Percentiles rank a stretch among this genome's conserved stretches.
Conservation (phyloP, 2,888 invertebrate genomes). For the Eupithecia tripunctaria region DNA sequence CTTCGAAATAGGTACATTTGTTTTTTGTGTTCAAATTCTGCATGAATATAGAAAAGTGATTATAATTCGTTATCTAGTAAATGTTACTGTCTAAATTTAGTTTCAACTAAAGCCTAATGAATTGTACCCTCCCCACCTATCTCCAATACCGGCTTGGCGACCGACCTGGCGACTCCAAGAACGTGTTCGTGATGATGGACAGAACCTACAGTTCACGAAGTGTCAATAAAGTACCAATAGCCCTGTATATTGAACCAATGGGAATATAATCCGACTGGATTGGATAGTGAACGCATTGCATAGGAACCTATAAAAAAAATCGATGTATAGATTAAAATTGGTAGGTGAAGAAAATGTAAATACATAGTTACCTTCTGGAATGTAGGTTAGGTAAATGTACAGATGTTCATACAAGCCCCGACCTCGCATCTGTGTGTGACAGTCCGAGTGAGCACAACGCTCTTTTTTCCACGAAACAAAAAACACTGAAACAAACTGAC, state of each 20-base stretch:
- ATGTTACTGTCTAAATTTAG: background rate
- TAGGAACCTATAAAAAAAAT: background rate
- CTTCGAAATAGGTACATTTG: background rate
- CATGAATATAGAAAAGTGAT: background rate
- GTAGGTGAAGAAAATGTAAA: background rate
- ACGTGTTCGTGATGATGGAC: too few relatives aligned
- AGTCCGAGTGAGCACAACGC: constrained; percentile 47
- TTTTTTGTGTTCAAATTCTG: background rate
- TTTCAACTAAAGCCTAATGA: too few relatives aligned
- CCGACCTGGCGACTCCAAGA: too few relatives aligned
- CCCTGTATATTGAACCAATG: background rate
- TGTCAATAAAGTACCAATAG: background rate
- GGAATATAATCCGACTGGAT: background rate
- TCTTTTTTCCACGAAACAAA: constrained; percentile 49
- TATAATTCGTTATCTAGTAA: background rate
- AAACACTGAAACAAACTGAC: constrained; percentile 53
- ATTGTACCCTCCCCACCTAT: too few relatives aligned
- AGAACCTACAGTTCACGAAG: too few relatives aligned
- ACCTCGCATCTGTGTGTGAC: constrained; percentile 50
- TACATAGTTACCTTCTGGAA: background rate
- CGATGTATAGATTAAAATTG: background rate
- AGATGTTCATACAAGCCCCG: constrained; percentile 16
- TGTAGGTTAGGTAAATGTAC: background rate
- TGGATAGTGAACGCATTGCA: background rate
- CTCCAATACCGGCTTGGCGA: too few relatives aligned